Evolutionary conservation across 2,797 vertebrate species (phyloP), one percentile per base, ranked within the genome.

Genomic region (Argentina silus): DNA sequence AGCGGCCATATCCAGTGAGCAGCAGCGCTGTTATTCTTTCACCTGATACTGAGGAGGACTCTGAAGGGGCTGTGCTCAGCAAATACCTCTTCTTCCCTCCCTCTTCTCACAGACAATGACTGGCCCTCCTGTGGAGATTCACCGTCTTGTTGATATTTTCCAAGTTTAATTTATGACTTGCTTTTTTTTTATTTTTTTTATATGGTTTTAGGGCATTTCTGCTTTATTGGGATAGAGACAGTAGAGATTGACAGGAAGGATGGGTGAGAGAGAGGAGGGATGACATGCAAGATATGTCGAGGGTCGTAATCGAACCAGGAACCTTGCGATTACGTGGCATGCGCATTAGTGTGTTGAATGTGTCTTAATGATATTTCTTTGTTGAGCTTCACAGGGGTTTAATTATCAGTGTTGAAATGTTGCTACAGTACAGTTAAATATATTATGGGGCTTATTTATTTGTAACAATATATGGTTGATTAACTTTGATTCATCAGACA

Each of bases 1-100:
- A 75, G 80, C 72, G 60, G 48, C 79, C 77, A 50, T 62, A 82
- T 76, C 79, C 87, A 89, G 68, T 77, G 80, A 83, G 66, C 71
- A 23, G 36, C 6, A 48, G 67, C 59, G 23, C 70, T 85, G 72
- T 80, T 88, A 74, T 81, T 80, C 73, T 82, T 85, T 77, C 72
- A 84, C 74, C 67, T 81, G 76, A 85, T 81, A 70, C 82, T 62
- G 57, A 50, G 73, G 48, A 72, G 63, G 57, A 62, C 63, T 66
- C 70, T 62, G 42, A 68, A 74, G 73, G 79, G 44, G 36, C 73
- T 61, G 12, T 53, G 42, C 69, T 74, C 67, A 57, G 72, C 79
- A 50, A 27, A 73, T 72, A 51, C 44, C 45, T 50, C 48, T 50
- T 15, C 47, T 23, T 51, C 47, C 47, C 47, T 21, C 10, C 2